Evolutionary conservation across 2,797 vertebrate genomes (phyloP), one percentile per base, ranked within the genome.

Genomic region (Thaleichthys pacificus): DNA sequence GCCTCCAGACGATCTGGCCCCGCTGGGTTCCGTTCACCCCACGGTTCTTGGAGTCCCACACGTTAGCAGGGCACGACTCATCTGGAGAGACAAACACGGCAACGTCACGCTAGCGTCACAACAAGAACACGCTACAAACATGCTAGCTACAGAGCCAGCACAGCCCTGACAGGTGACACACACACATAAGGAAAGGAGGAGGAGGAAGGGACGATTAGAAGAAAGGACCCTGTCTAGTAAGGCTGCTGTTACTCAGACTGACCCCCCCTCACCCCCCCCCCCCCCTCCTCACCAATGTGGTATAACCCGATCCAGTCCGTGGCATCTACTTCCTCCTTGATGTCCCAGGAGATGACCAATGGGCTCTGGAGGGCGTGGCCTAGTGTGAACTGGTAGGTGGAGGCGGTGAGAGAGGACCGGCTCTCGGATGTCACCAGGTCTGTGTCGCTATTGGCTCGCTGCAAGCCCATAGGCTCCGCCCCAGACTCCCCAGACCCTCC

Each of bases 11-110:
- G 64, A 99, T 97, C 84, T 98, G 96, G 32, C 97, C 97, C 80
- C 94, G 95, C 80, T 99, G 97, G 0, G 96, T 98, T 74, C 97
- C 97, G 8, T 97, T 99, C 81, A 99, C 94, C 0, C 97, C 97
- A 0, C 97, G 95, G 74, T 99, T 99, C 89, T 99, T 99, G 28
- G 97, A 99, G 91, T 99, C 97, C 97, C 97, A 99, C 80, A 98
- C 96, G 30, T 99, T 99, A 77, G 96, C 95, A 75, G 96, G 96
- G 84, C 95, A 96, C 17, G 93, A 96, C 90, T 99, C 97, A 93
- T 99, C 97, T 99, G 88, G 66, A 84, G 19, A 24, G 26, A 62
- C 61, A 51, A 38, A 66, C 42, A 60, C 32, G 38, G 15, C 14
- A 3, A 14, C 42, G 32, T 9, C 68, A 61, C 21, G 22, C 11